Conservation (phyloP, 2,888 invertebrate species). For the Cephus spinipes region DNA sequence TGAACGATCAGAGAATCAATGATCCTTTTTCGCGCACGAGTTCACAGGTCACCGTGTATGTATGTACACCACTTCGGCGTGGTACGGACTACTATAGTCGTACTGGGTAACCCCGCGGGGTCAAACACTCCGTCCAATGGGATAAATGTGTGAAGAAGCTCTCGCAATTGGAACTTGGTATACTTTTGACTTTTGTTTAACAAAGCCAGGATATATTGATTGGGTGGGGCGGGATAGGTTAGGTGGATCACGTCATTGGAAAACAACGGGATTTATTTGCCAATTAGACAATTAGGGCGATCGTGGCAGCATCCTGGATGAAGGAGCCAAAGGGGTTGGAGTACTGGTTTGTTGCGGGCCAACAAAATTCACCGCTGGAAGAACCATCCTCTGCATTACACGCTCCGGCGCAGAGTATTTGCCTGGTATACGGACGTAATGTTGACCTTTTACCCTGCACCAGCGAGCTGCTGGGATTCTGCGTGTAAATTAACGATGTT, state of each 20-base stretch:
- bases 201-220: neutral
- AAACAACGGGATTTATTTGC: constrained; percentile 63
- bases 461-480: constrained; percentile 37
- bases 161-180: neutral
- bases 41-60: neutral
- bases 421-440: constrained; percentile 52
- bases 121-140: neutral
- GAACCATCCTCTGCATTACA: constrained; percentile 51
- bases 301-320: constrained; percentile 23
- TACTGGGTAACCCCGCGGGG: neutral
- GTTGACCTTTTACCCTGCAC: constrained; percentile 63
- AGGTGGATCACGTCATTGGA: constrained; percentile 32
- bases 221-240: neutral
- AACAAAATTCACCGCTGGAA: constrained; percentile 36
- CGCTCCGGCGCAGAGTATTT: constrained; percentile 63
- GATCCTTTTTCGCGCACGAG: neutral
- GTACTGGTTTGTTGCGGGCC: constrained; percentile 26
- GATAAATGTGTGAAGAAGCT: neutral
- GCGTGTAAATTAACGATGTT: constrained; percentile 65
- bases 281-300: constrained; percentile 59
- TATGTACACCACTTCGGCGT: neutral
- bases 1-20: neutral
- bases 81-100: neutral
- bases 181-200: neutral
- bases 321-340: constrained; percentile 24